Conservation (phyloP, 2,888 invertebrate species). For the Lutraria lutraria region DNA sequence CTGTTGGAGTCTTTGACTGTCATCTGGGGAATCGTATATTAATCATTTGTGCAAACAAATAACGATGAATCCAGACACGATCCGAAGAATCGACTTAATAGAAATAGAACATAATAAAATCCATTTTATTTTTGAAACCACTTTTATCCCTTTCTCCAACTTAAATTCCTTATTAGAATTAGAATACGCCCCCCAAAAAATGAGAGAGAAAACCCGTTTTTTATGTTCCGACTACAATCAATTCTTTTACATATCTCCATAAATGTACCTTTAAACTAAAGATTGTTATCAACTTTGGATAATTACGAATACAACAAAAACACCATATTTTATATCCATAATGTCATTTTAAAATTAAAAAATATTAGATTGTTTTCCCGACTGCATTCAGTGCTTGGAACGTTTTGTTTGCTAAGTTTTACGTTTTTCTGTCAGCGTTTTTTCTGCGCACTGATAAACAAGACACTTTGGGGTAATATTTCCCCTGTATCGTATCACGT, state of each 20-base stretch:
- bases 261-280: neutral
- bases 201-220: neutral
- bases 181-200: neutral
- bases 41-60: neutral
- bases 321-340: neutral
- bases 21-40: neutral
- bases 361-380: neutral
- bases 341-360: neutral
- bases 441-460: neutral
- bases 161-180: neutral
- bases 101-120: neutral
- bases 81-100: neutral
- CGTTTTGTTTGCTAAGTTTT: neutral
- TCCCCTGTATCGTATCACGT: neutral
- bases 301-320: neutral
- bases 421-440: neutral
- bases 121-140: neutral
- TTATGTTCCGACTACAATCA: neutral
- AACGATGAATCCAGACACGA: neutral
- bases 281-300: neutral
- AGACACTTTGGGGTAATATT: slow-evolving; percentile 3
- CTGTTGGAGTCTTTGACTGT: neutral
- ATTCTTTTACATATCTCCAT: neutral
- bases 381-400: neutral
- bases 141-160: neutral